These are phyloP conservation scores for Dynastes maya DNA, from an alignment of 2,888 invertebrate genomes.

Conservation along the genomic window DNA sequence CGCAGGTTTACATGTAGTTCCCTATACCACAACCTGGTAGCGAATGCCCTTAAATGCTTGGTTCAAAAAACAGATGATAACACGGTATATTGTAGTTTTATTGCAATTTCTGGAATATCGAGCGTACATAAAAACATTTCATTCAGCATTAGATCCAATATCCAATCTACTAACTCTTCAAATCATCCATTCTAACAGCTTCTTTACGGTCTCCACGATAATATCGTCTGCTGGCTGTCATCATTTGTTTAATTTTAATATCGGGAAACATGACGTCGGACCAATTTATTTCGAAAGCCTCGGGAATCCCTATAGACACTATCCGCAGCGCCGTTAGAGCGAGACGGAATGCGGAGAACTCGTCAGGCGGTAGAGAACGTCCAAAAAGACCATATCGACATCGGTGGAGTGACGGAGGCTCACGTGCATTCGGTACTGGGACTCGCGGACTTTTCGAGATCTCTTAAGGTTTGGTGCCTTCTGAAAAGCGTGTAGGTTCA, in stretches of 20 bases:
- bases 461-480: conserved; percentile 14
- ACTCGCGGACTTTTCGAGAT: not conserved
- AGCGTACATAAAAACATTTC: no score
- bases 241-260: conserved; percentile 41
- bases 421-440: not conserved
- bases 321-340: not conserved
- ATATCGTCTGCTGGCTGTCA: conserved; percentile 30
- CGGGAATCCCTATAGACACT: conserved; percentile 25
- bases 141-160: no score
- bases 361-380: not conserved
- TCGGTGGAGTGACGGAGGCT: not conserved
- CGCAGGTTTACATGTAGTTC: no score
- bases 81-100: no score
- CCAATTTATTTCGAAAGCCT: conserved; percentile 41
- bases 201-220: conserved; percentile 38
- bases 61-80: no score
- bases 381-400: no score
- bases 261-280: conserved; percentile 33
- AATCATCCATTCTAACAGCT: not conserved
- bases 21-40: no score
- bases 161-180: no score
- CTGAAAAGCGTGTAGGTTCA: conserved; percentile 28
- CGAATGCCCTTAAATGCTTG: no score
- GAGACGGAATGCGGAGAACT: not conserved
- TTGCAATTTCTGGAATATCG: no score